phyloP scores from a whole-genome alignment of 2,888 invertebrate genomes.

The Seira sanloemensis region DNA sequence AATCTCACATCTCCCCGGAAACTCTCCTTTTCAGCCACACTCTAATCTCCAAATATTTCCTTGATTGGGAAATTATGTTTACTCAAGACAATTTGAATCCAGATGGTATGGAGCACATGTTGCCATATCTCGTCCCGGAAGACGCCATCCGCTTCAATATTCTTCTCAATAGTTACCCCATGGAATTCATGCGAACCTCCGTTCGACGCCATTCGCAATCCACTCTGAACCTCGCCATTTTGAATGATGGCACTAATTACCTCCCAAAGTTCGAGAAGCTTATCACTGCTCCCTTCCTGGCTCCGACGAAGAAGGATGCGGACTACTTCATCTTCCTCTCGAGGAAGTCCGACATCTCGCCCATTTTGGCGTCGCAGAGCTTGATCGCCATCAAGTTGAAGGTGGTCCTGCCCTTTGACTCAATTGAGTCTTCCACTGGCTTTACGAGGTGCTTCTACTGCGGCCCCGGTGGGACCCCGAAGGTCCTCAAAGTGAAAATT shows the following conservation, averaged over 20 bases:
- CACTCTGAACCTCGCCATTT: not conserved
- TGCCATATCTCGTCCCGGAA: not conserved
- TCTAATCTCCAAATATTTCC: not conserved
- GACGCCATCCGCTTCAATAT: not conserved
- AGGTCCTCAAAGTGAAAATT: constrained; percentile 22
- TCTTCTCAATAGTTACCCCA: not conserved
- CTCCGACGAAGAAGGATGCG: not conserved
- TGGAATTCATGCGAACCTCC: not conserved
- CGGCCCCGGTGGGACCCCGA: not conserved
- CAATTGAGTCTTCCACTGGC: not conserved
- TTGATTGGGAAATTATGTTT: not conserved
- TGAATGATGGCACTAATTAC: not conserved
- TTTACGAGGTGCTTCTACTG: constrained; percentile 35
- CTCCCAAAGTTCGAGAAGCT: not conserved
- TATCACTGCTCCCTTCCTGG: not conserved
- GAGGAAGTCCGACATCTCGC: not conserved
- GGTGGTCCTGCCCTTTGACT: not conserved
- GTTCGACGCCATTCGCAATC: constrained; percentile 7
- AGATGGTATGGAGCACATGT: not conserved
- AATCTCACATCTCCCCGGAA: no score
- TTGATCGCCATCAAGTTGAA: constrained; percentile 24
- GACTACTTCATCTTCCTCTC: constrained; percentile 2
- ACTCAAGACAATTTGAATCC: not conserved
- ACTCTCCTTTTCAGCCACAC: no score
- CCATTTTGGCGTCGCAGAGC: not conserved